Evolutionary conservation across 2,797 vertebrate species (phyloP).

Genomic region (Euthynnus affinis): DNA sequence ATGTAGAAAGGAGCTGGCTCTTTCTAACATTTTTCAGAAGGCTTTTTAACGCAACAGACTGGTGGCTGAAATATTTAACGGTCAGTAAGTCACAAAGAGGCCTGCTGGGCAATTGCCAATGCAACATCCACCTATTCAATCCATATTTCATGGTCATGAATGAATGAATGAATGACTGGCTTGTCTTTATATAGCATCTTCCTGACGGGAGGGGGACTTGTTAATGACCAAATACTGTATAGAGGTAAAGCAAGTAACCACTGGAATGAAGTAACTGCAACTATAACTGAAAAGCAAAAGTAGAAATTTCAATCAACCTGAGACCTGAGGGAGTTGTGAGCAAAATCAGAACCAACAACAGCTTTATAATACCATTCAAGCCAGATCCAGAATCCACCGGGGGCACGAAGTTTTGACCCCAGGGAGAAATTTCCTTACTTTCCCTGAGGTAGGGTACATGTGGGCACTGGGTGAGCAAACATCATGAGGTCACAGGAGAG

Average conservation of each 20-base stretch:
- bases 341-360: not conserved
- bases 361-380: not conserved
- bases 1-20: constrained; percentile 28
- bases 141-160: constrained; percentile 78
- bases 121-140: constrained; percentile 65
- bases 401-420: not conserved
- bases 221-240: constrained; percentile 29
- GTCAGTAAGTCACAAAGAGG: constrained; percentile 58
- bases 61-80: constrained; percentile 74
- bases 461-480: no score
- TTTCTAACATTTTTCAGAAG: constrained; percentile 50
- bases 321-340: constrained; percentile 2
- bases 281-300: not conserved
- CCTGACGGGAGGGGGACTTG: constrained; percentile 19
- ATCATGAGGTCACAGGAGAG: not conserved
- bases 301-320: not conserved
- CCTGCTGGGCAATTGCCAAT: constrained; percentile 54
- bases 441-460: not conserved
- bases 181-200: constrained; percentile 68
- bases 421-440: not conserved
- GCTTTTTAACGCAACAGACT: constrained; percentile 59
- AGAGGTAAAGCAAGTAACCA: constrained; percentile 24
- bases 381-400: not conserved
- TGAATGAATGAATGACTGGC: constrained; percentile 60
- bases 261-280: constrained; percentile 6